Evolutionary conservation across 2,797 vertebrate genomes (phyloP).

Genomic region (Bucorvus abyssinicus): DNA sequence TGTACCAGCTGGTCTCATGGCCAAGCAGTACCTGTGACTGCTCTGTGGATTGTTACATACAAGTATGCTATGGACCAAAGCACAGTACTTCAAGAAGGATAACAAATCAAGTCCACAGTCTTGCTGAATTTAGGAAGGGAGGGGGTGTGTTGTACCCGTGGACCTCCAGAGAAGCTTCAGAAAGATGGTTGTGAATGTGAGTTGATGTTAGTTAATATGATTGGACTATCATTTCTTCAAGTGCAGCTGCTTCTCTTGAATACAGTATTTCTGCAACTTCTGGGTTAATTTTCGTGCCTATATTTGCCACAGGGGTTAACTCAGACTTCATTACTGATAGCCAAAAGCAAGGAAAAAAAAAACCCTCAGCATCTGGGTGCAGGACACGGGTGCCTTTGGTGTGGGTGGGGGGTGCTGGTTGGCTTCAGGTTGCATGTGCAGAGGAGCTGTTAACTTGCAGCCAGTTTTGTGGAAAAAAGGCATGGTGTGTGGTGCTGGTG

Average conservation of each 20-base stretch:
- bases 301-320: neutral
- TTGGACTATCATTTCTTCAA: neutral
- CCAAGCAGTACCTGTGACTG: neutral
- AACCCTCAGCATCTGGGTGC: neutral
- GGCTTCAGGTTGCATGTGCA: neutral
- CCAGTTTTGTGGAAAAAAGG: neutral
- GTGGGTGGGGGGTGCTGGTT: neutral
- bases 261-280: neutral
- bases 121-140: neutral
- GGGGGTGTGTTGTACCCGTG: fast-evolving
- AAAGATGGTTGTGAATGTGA: neutral
- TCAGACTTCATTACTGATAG: neutral
- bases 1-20: neutral
- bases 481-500: neutral
- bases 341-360: neutral
- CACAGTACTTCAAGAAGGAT: neutral
- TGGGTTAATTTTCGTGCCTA: neutral
- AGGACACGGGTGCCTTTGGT: neutral
- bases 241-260: neutral
- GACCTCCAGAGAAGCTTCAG: neutral
- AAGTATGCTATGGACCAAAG: neutral
- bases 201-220: neutral
- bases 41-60: neutral
- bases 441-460: neutral
- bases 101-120: neutral